Evolutionary conservation across 2,888 invertebrate species (phyloP), one percentile per base, ranked within the genome.

Genomic region (Trissolcus brochymenae): DNA sequence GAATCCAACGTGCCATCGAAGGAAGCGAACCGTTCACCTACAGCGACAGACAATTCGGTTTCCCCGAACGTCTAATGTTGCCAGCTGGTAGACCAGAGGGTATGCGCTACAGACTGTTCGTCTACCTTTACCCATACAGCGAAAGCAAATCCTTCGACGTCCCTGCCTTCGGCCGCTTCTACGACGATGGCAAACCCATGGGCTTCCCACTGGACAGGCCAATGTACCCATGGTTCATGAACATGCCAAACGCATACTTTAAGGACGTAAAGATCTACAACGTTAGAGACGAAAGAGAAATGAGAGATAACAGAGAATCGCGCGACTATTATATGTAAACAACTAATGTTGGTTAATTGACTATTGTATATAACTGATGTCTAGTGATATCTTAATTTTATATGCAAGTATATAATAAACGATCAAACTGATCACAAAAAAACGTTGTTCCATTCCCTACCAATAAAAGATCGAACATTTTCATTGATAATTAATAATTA

Each of bases 71-170:
- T 80, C 88, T 94, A 56, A 87, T 92, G 83, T 87, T 94, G 62
- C 94, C 94, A 81, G 93, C 91, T 86, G 94, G 92, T 67, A 91
- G 89, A 82, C 88, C 88, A 80, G 92, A 91, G 53, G 94, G 94
- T 70, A 92, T 93, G 92, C 90, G 91, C 14, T 93, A 90, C 90
- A 90, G 92, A 79, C 87, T 94, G 78, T 91, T 92, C 90, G 92
- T 92, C 81, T 91, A 91, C 88, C 89, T 94, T 71, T 90, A 90
- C 25, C 92, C 92, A 50, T 88, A 91, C 86, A 90, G 89, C 35
- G 91, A 91, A 51, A 90, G 91, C 49, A 89, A 90, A 53, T 89
- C 89, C 29, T 90, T 86, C 82, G 91, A 92, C 78, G 86, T 91
- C 16, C 85, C 90, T 40, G 76, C 91, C 67, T 90, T 92, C 80